Conservation (phyloP, 2,797 vertebrate species). For the Phoebastria nigripes region DNA sequence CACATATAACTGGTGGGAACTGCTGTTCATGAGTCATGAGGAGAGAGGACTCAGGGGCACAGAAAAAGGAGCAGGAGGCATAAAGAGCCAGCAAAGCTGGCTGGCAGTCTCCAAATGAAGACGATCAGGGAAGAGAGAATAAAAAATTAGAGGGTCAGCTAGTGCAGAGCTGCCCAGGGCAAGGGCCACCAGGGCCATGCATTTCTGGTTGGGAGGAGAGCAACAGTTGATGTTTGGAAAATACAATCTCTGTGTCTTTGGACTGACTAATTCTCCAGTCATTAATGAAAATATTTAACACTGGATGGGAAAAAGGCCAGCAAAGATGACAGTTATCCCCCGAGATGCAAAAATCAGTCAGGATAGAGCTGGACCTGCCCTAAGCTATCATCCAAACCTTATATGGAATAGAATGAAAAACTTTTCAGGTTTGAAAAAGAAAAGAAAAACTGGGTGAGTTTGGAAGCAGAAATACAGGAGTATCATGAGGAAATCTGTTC, state of each 20-base stretch:
- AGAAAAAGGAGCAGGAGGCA: not conserved
- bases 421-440: not conserved
- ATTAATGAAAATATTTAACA: conserved; percentile 21
- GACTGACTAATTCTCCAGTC: conserved; percentile 6
- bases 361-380: not conserved
- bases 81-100: not conserved
- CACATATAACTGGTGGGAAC: not conserved
- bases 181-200: not conserved
- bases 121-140: not conserved
- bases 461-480: conserved; percentile 17
- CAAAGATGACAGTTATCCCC: not conserved
- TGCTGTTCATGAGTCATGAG: not conserved
- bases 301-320: not conserved
- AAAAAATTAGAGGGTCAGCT: not conserved
- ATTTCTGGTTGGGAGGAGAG: not conserved
- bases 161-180: not conserved
- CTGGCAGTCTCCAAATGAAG: not conserved
- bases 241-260: not conserved
- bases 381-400: not conserved
- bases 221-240: not conserved
- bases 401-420: conserved; percentile 17
- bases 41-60: not conserved
- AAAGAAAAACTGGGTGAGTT: not conserved
- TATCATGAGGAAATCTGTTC: conserved; percentile 35
- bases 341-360: not conserved